Evolutionary conservation across 2,888 invertebrate species (phyloP).

Genomic region (Acleris literana): DNA sequence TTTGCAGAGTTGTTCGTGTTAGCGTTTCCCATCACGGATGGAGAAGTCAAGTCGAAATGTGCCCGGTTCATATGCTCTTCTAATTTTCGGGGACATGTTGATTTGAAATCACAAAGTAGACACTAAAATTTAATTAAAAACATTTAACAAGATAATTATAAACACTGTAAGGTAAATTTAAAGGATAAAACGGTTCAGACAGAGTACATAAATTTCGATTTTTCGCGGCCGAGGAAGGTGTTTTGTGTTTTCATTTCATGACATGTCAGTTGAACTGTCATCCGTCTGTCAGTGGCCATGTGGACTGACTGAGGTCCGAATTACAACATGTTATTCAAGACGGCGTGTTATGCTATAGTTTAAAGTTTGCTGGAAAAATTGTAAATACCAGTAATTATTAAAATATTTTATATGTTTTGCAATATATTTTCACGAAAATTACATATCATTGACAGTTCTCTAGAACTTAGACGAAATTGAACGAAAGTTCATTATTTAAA

Average conservation of each 20-base stretch:
- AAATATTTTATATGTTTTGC: no score
- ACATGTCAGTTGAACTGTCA: slow-evolving; percentile 8
- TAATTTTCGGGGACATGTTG: slow-evolving; percentile 88
- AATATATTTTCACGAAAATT: no score
- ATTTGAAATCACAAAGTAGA: slow-evolving; percentile 90
- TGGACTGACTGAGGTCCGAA: slow-evolving; percentile 9
- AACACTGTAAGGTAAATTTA: background rate
- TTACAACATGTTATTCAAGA: background rate
- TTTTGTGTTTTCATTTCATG: background rate
- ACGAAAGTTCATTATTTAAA: background rate
- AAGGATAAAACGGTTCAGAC: slow-evolving; percentile 1
- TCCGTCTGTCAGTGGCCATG: slow-evolving; percentile 8
- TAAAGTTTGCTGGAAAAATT: background rate
- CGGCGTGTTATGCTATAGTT: background rate
- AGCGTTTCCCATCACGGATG: slow-evolving; percentile 81
- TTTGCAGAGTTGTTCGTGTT: slow-evolving; percentile 72
- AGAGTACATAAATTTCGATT: slow-evolving; percentile 6
- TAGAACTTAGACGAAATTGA: no score
- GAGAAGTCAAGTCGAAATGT: slow-evolving; percentile 92
- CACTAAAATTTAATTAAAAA: slow-evolving; percentile 78
- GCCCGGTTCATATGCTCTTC: slow-evolving; percentile 93
- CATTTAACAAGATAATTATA: background rate
- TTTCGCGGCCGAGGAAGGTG: slow-evolving; percentile 9
- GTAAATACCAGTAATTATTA: no score
- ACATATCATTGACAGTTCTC: no score